Conservation (phyloP, 2,888 invertebrate genomes). For the Drosophila melanosoma region DNA sequence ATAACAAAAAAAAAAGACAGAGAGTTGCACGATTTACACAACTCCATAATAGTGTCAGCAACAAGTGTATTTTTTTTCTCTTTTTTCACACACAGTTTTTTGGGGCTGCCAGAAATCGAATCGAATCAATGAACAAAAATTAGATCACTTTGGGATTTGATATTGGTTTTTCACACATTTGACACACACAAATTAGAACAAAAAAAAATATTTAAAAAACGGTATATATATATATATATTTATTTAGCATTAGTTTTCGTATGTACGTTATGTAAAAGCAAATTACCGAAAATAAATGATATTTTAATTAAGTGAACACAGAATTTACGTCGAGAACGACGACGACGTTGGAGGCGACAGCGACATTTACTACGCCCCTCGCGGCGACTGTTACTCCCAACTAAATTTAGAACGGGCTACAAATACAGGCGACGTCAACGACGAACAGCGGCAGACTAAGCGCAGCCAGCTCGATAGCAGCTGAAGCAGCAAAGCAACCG, state of each 20-base stretch:
- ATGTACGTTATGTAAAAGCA: conserved; percentile 68
- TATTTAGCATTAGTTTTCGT: conserved; percentile 47
- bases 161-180: conserved; percentile 57
- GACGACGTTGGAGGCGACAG: conserved; percentile 29
- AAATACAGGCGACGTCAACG: conserved; percentile 58
- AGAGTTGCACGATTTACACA: not conserved
- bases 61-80: not conserved
- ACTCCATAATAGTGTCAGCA: not conserved
- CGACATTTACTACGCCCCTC: conserved; percentile 68
- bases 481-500: conserved; percentile 28
- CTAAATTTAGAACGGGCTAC: conserved; percentile 73
- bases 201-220: conserved; percentile 4
- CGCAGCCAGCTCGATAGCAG: conserved; percentile 41
- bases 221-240: not conserved
- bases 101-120: conserved; percentile 33
- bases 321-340: conserved; percentile 27
- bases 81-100: conserved; percentile 3
- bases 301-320: conserved; percentile 55
- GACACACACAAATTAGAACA: conserved; percentile 28
- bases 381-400: conserved; percentile 44
- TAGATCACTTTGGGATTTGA: conserved; percentile 35
- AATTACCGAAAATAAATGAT: conserved; percentile 65
- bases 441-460: conserved; percentile 73
- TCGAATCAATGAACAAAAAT: conserved; percentile 52
- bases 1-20: conserved; percentile 17